Evolutionary conservation across 2,888 invertebrate species (phyloP).

Genomic region (Drosophila paranaensis): DNA sequence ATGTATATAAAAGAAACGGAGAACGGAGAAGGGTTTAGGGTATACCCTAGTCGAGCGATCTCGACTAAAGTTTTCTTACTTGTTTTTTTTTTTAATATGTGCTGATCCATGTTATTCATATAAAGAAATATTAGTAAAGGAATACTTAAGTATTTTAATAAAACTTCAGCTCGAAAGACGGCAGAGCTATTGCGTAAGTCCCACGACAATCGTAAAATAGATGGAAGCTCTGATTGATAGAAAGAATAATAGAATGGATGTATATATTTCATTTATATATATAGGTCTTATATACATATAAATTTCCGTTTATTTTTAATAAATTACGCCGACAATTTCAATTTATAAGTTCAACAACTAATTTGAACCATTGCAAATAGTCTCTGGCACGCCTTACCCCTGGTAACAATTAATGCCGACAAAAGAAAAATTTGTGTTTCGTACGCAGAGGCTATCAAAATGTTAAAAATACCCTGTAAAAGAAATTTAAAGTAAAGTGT

Average conservation of each 20-base stretch:
- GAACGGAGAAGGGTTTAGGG: no score
- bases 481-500: not conserved
- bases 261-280: not conserved
- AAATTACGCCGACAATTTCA: slow-evolving; percentile 2
- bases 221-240: not conserved
- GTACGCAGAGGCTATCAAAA: slow-evolving; percentile 49
- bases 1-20: no score
- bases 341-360: slow-evolving; percentile 19
- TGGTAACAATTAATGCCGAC: slow-evolving; percentile 40
- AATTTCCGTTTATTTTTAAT: not conserved
- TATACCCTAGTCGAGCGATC: no score
- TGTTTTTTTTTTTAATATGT: slow-evolving; percentile 3
- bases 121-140: not conserved
- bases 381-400: slow-evolving; percentile 10
- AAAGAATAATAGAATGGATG: not conserved
- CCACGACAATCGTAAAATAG: not conserved
- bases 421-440: slow-evolving; percentile 37
- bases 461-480: slow-evolving; percentile 27
- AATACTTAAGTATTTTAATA: not conserved
- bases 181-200: slow-evolving; percentile 22
- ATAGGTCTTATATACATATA: not conserved
- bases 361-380: slow-evolving; percentile 30
- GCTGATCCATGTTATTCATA: not conserved
- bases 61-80: no score
- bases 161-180: not conserved